Evolutionary conservation across 2,888 invertebrate genomes (phyloP).

Genomic region (Drosophila yooni): DNA sequence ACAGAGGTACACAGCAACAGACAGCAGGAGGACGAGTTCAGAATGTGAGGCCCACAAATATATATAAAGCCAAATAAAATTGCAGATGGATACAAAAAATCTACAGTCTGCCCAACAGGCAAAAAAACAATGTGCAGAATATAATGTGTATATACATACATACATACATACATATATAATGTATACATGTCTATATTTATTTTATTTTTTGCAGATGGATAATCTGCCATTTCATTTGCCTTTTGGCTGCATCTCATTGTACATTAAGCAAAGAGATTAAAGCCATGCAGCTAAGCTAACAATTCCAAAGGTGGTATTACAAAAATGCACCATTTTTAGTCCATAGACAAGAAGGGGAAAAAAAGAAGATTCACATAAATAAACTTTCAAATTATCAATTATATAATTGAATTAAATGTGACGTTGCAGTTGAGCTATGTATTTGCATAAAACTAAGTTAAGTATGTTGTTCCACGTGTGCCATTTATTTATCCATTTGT

Average conservation of each 20-base stretch:
- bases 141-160: background rate
- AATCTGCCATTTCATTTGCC: constrained; percentile 30
- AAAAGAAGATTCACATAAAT: background rate
- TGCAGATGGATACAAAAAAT: constrained; percentile 9
- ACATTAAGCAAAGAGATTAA: background rate
- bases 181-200: background rate
- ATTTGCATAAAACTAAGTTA: background rate
- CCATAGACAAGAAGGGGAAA: background rate
- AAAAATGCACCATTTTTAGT: background rate
- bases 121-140: background rate
- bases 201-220: background rate
- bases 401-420: background rate
- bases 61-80: constrained; percentile 55
- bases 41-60: constrained; percentile 1
- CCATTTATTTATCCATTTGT: background rate
- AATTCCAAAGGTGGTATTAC: too few species aligned
- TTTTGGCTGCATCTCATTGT: background rate
- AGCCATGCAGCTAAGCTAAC: background rate
- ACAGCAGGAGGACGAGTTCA: constrained; percentile 4
- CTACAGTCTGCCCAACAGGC: background rate
- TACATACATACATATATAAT: background rate
- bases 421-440: background rate
- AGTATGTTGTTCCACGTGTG: background rate
- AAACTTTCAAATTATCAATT: background rate
- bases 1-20: constrained; percentile 7